Evolutionary conservation across 2,888 invertebrate genomes (phyloP).

Genomic region (Ceratothoa steindachneri): DNA sequence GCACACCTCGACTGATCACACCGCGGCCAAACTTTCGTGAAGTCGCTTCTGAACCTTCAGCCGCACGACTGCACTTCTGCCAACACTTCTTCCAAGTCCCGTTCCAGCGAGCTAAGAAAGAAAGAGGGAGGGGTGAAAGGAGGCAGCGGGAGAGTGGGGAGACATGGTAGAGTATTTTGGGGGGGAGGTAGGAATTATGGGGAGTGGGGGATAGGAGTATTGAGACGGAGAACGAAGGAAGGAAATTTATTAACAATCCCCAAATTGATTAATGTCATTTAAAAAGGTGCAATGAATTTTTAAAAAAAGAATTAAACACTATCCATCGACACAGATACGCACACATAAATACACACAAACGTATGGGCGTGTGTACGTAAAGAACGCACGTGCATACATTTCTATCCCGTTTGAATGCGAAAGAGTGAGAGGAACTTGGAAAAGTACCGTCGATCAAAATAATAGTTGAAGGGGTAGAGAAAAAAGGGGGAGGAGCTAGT

Average conservation of each 20-base stretch:
- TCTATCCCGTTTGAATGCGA: not conserved
- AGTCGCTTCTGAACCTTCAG: not conserved
- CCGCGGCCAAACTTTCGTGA: not conserved
- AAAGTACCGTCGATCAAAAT: not conserved
- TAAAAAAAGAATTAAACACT: too few relatives aligned
- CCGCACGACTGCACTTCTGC: not conserved
- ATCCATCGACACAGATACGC: too few relatives aligned
- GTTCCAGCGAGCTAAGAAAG: constrained; percentile 17
- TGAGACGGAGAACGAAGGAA: not conserved
- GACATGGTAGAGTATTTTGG: not conserved
- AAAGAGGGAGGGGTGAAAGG: not conserved
- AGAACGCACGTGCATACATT: not conserved
- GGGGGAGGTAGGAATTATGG: not conserved
- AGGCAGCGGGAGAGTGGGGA: not conserved
- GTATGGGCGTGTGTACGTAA: too few relatives aligned
- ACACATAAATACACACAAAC: too few relatives aligned
- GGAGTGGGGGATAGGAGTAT: not conserved
- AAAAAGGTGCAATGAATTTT: too few relatives aligned
- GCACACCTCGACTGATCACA: not conserved
- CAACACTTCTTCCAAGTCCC: constrained; percentile 31
- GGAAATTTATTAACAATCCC: not conserved
- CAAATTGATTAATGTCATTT: too few relatives aligned
- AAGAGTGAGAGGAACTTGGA: not conserved
- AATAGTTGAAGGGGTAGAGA: not conserved
- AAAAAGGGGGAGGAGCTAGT: not conserved